Percentiles rank a stretch among this genome's conserved stretches.
Conservation (phyloP, 2,113 vertebrate species). For the Ovis canadensis region DNA sequence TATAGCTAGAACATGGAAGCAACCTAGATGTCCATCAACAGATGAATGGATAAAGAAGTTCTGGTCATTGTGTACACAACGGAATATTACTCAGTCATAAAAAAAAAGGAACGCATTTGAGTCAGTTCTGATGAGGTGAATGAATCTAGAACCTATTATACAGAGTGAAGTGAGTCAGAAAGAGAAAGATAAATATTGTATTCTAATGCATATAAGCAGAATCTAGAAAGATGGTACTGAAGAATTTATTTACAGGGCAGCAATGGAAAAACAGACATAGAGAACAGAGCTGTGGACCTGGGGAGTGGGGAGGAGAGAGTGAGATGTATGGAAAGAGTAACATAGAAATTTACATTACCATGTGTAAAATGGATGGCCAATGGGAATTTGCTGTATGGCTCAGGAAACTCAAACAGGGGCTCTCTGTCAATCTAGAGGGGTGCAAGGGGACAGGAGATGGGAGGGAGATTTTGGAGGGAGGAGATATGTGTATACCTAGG, state of each 20-base stretch:
- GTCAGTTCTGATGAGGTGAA: neutral
- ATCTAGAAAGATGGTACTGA: neutral
- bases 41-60: neutral
- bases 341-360: neutral
- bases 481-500: neutral
- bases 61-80: neutral
- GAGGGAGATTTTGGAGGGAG: neutral
- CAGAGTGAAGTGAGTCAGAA: neutral
- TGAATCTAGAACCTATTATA: neutral
- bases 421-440: neutral
- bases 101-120: neutral
- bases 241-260: neutral
- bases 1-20: neutral
- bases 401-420: neutral
- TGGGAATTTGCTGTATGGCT: neutral
- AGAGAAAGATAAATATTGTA: neutral
- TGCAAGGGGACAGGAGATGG: neutral
- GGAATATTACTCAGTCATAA: neutral
- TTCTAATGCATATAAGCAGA: neutral
- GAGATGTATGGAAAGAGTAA: neutral
- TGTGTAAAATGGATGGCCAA: neutral
- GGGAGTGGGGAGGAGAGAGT: neutral
- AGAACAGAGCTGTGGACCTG: neutral
- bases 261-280: neutral
- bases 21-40: neutral